Evolutionary conservation across 2,797 vertebrate genomes (phyloP).

Genomic region (Periophthalmus magnuspinnatus): DNA sequence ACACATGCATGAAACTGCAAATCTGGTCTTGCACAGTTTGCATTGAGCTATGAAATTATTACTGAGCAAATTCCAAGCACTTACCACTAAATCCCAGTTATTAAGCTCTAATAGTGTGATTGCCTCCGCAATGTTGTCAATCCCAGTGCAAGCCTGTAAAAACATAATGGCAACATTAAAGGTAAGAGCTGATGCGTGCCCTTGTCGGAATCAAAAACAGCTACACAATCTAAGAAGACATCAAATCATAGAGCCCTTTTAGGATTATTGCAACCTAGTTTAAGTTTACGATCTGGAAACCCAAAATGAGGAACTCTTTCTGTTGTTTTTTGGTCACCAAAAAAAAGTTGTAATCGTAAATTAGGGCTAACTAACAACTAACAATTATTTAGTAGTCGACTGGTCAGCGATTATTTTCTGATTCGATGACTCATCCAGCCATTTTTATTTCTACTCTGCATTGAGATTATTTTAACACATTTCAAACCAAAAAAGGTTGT

Average conservation of each 20-base stretch:
- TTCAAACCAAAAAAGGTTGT: too few species aligned
- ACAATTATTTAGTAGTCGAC: too few species aligned
- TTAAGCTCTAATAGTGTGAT: slow-evolving; percentile 98
- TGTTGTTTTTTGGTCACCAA: not conserved
- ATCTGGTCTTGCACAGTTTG: not conserved
- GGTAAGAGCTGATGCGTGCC: not conserved
- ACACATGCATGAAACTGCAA: not conserved
- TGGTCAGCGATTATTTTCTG: not conserved
- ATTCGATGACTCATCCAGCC: too few species aligned
- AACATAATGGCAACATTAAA: slow-evolving; percentile 29
- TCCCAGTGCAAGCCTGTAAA: slow-evolving; percentile 96
- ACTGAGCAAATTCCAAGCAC: slow-evolving; percentile 60
- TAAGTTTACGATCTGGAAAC: not conserved
- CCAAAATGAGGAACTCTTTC: not conserved
- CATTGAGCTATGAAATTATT: not conserved
- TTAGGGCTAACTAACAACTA: too few species aligned
- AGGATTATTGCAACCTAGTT: not conserved
- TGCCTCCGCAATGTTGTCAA: slow-evolving; percentile 99
- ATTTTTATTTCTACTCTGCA: too few species aligned
- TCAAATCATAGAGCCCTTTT: not conserved
- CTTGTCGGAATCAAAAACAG: not conserved
- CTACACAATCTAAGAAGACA: not conserved
- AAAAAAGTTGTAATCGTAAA: not conserved
- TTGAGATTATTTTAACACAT: too few species aligned
- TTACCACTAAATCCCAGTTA: slow-evolving; percentile 99